Percentiles rank a stretch among this genome's conserved stretches.
These are phyloP conservation scores for Lytechinus pictus DNA, from an alignment of 35 echinoderm and acorn worm genomes.

Conservation along the genomic window DNA sequence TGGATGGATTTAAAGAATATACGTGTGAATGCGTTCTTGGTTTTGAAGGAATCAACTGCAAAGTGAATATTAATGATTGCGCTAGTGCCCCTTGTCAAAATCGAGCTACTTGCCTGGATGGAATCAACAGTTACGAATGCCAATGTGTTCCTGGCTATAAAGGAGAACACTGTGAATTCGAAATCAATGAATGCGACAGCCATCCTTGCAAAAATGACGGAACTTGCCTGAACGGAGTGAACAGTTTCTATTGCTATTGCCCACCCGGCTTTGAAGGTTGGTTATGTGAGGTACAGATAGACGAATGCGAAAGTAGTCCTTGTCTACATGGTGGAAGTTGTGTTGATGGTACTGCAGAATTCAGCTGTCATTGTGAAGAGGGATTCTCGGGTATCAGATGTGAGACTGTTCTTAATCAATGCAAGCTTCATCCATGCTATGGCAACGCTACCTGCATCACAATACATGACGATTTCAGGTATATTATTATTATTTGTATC, in stretches of 20 bases:
- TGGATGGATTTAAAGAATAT: constrained; percentile 29
- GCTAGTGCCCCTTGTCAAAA: constrained; percentile 56
- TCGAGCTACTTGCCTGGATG: constrained; percentile 47
- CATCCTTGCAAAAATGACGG: constrained; percentile 80
- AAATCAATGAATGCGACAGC: constrained; percentile 78
- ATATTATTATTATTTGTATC: too few species aligned
- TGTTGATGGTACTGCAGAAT: constrained; percentile 27
- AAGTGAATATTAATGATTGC: constrained; percentile 73
- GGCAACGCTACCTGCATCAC: constrained; percentile 38
- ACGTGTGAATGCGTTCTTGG: constrained; percentile 55
- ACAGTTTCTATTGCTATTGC: constrained; percentile 76
- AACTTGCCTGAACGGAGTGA: constrained; percentile 63
- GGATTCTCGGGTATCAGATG: constrained; percentile 45
- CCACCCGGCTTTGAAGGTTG: constrained; percentile 74
- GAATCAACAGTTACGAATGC: constrained; percentile 39
- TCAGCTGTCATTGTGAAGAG: constrained; percentile 14
- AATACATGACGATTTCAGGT: neutral
- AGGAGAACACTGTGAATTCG: constrained; percentile 58
- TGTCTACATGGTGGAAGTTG: constrained; percentile 40
- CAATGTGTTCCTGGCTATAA: constrained; percentile 47
- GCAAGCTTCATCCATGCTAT: constrained; percentile 40
- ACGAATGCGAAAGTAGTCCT: constrained; percentile 56
- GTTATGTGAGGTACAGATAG: constrained; percentile 56
- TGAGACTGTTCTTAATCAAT: constrained; percentile 44
- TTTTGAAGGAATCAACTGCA: constrained; percentile 62